Conservation (phyloP, 2,888 invertebrate genomes). For the Perizoma affinitatum region DNA sequence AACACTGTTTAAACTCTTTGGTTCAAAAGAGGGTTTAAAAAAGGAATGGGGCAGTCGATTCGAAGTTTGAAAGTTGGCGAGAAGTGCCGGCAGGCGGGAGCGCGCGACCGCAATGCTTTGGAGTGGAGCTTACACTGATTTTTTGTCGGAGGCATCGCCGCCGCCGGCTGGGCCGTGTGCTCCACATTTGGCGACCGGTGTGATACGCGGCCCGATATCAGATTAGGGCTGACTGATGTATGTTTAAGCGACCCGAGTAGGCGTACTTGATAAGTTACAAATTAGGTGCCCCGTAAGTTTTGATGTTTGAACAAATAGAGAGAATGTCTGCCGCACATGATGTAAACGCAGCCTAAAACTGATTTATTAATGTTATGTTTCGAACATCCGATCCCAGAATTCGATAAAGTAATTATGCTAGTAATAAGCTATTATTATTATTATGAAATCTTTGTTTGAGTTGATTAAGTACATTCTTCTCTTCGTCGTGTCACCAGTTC, state of each 20-base stretch:
- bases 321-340: slow-evolving; percentile 8
- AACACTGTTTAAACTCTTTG: slow-evolving; percentile 27
- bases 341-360: slow-evolving; percentile 11
- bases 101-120: slow-evolving; percentile 74
- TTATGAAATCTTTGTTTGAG: no score
- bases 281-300: slow-evolving; percentile 18
- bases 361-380: neutral
- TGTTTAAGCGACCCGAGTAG: slow-evolving; percentile 29
- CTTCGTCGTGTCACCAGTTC: no score
- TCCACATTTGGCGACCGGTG: slow-evolving; percentile 82
- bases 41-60: slow-evolving; percentile 28
- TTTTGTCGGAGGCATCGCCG: slow-evolving; percentile 81
- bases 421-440: no score
- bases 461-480: no score
- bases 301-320: slow-evolving; percentile 16
- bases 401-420: no score
- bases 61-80: slow-evolving; percentile 47
- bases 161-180: slow-evolving; percentile 58
- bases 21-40: slow-evolving; percentile 29
- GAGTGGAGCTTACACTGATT: slow-evolving; percentile 82
- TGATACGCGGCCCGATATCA: slow-evolving; percentile 64
- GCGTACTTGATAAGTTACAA: slow-evolving; percentile 24
- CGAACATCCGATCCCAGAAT: no score
- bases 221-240: slow-evolving; percentile 51
- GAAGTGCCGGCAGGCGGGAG: slow-evolving; percentile 49